Evolutionary conservation across 2,888 invertebrate genomes (phyloP).

Genomic region (Acleris laterana): DNA sequence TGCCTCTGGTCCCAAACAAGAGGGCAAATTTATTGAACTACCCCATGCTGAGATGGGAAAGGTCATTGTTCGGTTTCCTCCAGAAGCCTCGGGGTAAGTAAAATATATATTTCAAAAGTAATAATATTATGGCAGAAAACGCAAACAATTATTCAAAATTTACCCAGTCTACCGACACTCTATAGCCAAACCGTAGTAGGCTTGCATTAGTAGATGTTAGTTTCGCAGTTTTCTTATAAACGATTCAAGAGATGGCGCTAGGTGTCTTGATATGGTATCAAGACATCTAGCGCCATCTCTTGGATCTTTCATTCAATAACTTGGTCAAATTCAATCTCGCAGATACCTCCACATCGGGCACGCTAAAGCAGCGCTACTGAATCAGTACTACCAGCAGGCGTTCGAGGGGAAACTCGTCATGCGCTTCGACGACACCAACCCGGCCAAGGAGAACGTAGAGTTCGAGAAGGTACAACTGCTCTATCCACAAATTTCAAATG

Average conservation of each 20-base stretch:
- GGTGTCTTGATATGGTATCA: too few relatives aligned
- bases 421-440: slow-evolving; percentile 99
- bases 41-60: slow-evolving; percentile 99
- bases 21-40: slow-evolving; percentile 98
- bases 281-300: too few relatives aligned
- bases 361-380: slow-evolving; percentile 98
- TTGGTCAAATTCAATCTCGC: slow-evolving; percentile 40
- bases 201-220: too few relatives aligned
- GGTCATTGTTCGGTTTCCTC: slow-evolving; percentile 99
- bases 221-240: too few relatives aligned
- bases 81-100: slow-evolving; percentile 97
- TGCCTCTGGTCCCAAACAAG: slow-evolving; percentile 87
- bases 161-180: too few relatives aligned
- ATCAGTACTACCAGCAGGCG: slow-evolving; percentile 97
- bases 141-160: too few relatives aligned
- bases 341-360: slow-evolving; percentile 98
- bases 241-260: too few relatives aligned
- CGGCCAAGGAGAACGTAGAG: slow-evolving; percentile 98
- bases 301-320: too few relatives aligned
- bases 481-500: too few relatives aligned
- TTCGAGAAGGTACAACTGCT: slow-evolving; percentile 92
- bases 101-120: background rate
- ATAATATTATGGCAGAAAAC: too few relatives aligned
- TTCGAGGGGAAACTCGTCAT: slow-evolving; percentile 98
- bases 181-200: too few relatives aligned